Percentiles rank a stretch among this genome's conserved stretches.
Evolutionary conservation across 2,797 vertebrate species (phyloP).

Genomic region (Buphagus erythrorhynchus): DNA sequence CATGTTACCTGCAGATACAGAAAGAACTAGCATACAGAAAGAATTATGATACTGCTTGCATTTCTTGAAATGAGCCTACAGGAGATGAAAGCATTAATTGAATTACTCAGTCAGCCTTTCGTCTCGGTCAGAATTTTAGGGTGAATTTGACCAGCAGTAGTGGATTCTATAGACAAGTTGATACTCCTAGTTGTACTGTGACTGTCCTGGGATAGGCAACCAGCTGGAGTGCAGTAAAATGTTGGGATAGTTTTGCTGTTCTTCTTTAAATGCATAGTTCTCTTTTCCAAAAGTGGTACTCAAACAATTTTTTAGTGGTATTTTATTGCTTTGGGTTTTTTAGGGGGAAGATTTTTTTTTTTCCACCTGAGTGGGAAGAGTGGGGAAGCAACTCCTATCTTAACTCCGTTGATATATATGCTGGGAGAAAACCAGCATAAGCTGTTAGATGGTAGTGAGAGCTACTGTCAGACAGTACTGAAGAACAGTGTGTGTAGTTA

Average conservation of each 20-base stretch:
- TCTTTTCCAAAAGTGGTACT: background rate
- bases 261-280: background rate
- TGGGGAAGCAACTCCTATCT: background rate
- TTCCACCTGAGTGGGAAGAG: background rate
- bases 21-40: background rate
- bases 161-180: background rate
- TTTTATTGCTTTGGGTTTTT: background rate
- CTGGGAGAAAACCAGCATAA: background rate
- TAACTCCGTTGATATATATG: background rate
- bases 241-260: background rate
- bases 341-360: fast-evolving
- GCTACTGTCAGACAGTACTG: background rate
- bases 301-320: background rate
- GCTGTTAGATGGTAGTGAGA: background rate
- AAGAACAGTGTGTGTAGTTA: background rate
- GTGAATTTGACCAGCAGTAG: background rate
- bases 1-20: background rate
- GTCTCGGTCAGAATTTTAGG: background rate
- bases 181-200: background rate
- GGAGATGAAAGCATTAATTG: background rate
- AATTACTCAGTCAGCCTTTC: background rate
- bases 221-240: background rate
- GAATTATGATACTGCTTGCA: background rate
- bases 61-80: background rate
- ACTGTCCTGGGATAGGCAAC: background rate